Base-by-base conservation (phyloP, 2,797 vertebrate genomes). In the Leptatherina wallacei region DNA sequence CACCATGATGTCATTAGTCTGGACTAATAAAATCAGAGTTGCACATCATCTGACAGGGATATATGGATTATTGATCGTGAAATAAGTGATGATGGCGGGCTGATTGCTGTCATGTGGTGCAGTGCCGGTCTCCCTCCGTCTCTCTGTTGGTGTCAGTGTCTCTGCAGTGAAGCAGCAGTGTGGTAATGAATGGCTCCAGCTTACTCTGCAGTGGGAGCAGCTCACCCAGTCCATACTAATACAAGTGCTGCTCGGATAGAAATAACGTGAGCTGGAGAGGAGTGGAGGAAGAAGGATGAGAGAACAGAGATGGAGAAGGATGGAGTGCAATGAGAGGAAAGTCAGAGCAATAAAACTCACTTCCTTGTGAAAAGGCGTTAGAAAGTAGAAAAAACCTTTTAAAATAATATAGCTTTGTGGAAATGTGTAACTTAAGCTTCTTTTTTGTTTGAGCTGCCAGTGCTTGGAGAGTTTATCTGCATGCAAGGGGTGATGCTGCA, bases 141-240 rank as follows among this genome's bases (percentile, higher is more conserved):
- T 30, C 58, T 71, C 38, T 65, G n/a, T 75, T 18, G 63, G 61
- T 59, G 4, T 75, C 35, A 22, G 55, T 69, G 63, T 80, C 75
- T 80, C 78, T 84, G 86, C 86, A 85, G 75, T 77, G 36, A 73
- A 71, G 64, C 20, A 82, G 75, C 82, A 72, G 80, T 68, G 71
- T 86, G 85, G 54, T 83, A 82, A 83, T 83, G 83, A 81, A 80
- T 52, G 52, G 71, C 81, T 74, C 67, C 60, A 74, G 75, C 66
- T 71, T 27, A 62, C 58, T 75, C 56, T 86, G 76, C 84, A 85
- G 81, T 72, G 77, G 71, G 1, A 75, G 70, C 78, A 79, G 65
- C 75, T 80, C n/a, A 0, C 75, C 69, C 42, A 16, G 61, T 81
- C 77, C 69, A 64, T 79, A 81, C 68, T 80, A 68, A 79, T 70